Evolutionary conservation across 1,140 invertebrate species (phyloP).

Genomic region (Monomorium pharaonis): DNA sequence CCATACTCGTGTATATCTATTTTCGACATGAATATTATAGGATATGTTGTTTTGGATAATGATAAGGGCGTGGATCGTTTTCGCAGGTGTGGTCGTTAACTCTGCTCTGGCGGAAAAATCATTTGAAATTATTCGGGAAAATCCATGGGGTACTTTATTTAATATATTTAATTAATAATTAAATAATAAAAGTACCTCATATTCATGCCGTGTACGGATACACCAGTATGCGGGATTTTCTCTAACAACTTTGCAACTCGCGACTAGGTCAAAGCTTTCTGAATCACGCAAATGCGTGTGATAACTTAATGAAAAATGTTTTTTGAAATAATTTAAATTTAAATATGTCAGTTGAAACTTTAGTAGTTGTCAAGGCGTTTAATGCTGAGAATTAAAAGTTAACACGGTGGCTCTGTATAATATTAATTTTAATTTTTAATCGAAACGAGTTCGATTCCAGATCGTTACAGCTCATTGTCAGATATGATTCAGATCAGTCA

Average conservation of each 20-base stretch:
- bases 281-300: background rate
- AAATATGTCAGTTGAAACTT: background rate
- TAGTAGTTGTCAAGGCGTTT: background rate
- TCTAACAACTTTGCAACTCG: background rate
- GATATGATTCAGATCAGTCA: background rate
- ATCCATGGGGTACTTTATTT: too few species aligned
- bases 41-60: too few species aligned
- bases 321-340: too few species aligned
- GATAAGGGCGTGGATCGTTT: too few species aligned
- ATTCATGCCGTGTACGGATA: background rate
- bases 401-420: background rate
- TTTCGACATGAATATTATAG: too few species aligned
- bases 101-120: too few species aligned
- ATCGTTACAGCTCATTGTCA: background rate
- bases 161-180: too few species aligned
- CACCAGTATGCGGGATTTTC: background rate
- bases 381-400: background rate
- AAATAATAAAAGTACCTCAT: background rate
- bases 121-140: too few species aligned
- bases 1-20: too few species aligned
- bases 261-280: background rate
- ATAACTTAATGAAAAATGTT: too few species aligned
- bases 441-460: background rate
- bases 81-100: too few species aligned
- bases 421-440: too few species aligned